phyloP scores from a whole-genome alignment of 1,140 invertebrate genomes.

The Camponotus pennsylvanicus region DNA sequence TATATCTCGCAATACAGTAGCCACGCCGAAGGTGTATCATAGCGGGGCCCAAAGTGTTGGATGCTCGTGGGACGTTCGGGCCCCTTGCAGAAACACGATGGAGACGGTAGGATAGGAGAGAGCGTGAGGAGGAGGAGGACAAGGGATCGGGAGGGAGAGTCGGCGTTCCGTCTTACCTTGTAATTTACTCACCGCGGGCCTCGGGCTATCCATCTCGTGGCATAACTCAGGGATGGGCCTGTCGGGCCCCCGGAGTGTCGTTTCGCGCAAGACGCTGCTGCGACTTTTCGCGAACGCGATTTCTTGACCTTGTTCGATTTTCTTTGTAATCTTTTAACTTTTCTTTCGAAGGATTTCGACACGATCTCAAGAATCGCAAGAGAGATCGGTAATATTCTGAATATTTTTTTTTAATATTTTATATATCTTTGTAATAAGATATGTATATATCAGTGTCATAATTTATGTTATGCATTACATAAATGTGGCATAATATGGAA shows the following conservation, averaged over 20 bases:
- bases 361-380: background rate
- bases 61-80: conserved; percentile 76
- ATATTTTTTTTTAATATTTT: background rate
- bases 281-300: conserved; percentile 24
- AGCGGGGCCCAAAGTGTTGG: conserved; percentile 78
- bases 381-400: background rate
- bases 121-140: conserved; percentile 45
- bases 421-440: background rate
- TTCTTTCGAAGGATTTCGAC: too few species aligned
- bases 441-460: background rate
- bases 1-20: conserved; percentile 79
- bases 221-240: conserved; percentile 81
- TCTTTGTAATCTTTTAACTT: background rate
- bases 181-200: conserved; percentile 86
- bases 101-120: conserved; percentile 57
- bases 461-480: conserved; percentile 3
- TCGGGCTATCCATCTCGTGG: conserved; percentile 83
- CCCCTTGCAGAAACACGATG: conserved; percentile 58
- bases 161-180: conserved; percentile 83
- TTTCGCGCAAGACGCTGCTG: conserved; percentile 61
- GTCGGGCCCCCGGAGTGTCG: conserved; percentile 77
- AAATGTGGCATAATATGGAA: background rate
- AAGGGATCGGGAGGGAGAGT: conserved; percentile 74
- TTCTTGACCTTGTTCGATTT: background rate
- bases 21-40: conserved; percentile 79